phyloP scores from a whole-genome alignment of 1,140 invertebrate species.

The Caerostris extrusa region DNA sequence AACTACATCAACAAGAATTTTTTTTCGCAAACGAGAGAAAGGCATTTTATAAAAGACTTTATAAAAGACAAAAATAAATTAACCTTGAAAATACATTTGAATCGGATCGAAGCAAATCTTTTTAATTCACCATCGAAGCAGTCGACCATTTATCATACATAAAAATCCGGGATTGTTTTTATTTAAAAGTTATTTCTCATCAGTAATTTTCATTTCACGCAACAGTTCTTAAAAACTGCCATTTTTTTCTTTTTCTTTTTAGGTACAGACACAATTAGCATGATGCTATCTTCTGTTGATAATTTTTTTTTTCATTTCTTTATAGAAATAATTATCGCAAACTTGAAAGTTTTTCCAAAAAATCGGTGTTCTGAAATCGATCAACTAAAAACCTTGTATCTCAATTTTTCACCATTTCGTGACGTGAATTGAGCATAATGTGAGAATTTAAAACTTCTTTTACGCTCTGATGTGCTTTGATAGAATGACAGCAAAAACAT shows the following conservation, averaged over 20 bases:
- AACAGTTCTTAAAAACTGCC: not conserved
- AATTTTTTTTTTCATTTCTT: not conserved
- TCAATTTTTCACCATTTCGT: not conserved
- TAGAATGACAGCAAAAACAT: not conserved
- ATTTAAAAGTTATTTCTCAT: not conserved
- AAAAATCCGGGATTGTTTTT: slow-evolving; percentile 13
- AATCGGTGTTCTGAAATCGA: not conserved
- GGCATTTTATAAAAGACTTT: no score
- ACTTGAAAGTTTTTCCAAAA: not conserved
- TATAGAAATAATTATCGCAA: not conserved
- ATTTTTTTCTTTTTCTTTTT: not conserved
- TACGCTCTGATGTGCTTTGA: not conserved
- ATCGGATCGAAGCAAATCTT: not conserved
- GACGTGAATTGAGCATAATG: not conserved
- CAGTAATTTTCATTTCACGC: not conserved
- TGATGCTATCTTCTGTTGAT: not conserved
- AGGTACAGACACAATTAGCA: not conserved
- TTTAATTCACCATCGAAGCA: not conserved
- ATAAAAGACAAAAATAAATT: not conserved
- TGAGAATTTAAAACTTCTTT: not conserved
- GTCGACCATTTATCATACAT: not conserved
- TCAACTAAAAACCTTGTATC: slow-evolving; percentile 1
- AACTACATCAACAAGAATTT: not conserved
- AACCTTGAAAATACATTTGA: slow-evolving; percentile 8
- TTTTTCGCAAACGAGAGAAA: not conserved